phyloP scores from a whole-genome alignment of 1,140 invertebrate species.

The Drosophila nikananu region DNA sequence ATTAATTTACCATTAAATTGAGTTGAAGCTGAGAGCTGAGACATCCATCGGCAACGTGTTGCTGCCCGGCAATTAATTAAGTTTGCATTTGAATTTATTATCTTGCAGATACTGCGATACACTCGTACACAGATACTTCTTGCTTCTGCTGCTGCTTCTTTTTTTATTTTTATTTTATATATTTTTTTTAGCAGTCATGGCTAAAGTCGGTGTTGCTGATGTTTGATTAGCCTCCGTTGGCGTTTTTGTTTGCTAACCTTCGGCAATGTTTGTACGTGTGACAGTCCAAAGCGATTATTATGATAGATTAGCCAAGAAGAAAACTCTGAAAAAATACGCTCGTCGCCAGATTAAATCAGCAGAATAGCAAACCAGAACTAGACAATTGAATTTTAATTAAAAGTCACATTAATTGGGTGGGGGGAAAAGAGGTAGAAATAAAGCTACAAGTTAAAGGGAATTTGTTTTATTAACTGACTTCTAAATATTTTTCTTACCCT shows the following conservation, averaged over 20 bases:
- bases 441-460: no score
- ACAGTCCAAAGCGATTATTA: slow-evolving; percentile 48
- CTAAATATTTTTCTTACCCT: no score
- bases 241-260: slow-evolving; percentile 57
- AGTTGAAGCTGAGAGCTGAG: slow-evolving; percentile 9
- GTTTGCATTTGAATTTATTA: slow-evolving; percentile 58
- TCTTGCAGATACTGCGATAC: slow-evolving; percentile 23
- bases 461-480: no score
- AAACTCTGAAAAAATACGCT: slow-evolving; percentile 22
- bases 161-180: neutral
- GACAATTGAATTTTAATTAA: slow-evolving; percentile 6
- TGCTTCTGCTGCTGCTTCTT: neutral
- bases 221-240: slow-evolving; percentile 60
- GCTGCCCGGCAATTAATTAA: slow-evolving; percentile 63
- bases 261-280: slow-evolving; percentile 31
- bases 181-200: slow-evolving; percentile 21
- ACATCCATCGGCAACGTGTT: slow-evolving; percentile 7
- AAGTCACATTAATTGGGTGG: neutral
- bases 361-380: neutral
- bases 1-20: slow-evolving; percentile 78
- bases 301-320: slow-evolving; percentile 25
- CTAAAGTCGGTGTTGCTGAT: slow-evolving; percentile 36
- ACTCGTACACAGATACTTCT: slow-evolving; percentile 6
- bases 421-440: neutral
- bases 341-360: slow-evolving; percentile 8